Evolutionary conservation across 2,888 invertebrate genomes (phyloP).

Genomic region (Lasioglossum lativentre): DNA sequence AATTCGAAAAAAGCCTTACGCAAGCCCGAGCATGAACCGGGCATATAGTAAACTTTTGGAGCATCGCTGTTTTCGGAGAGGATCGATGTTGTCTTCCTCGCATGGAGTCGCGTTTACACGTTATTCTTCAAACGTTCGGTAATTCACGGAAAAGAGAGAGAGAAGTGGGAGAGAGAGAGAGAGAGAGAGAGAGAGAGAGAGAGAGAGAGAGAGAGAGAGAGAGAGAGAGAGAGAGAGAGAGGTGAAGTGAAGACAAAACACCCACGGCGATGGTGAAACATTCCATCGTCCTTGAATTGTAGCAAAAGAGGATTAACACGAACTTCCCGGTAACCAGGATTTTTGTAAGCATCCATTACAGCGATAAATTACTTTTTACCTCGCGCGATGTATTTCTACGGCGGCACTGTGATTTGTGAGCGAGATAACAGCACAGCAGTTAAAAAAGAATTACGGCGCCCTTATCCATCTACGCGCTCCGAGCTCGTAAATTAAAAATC

Average conservation of each 20-base stretch:
- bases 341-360: conserved; percentile 25
- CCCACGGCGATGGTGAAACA: background rate
- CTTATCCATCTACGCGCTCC: conserved; percentile 8
- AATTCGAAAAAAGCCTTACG: background rate
- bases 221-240: background rate
- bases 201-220: background rate
- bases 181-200: background rate
- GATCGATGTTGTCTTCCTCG: background rate
- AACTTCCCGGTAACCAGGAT: conserved; percentile 26
- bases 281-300: conserved; percentile 18
- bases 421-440: conserved; percentile 23
- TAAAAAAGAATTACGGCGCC: conserved; percentile 26
- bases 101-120: background rate
- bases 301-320: conserved; percentile 26
- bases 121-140: background rate
- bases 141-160: background rate
- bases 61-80: background rate
- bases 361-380: conserved; percentile 32
- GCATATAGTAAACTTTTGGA: background rate
- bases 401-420: conserved; percentile 18
- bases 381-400: conserved; percentile 22
- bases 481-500: conserved; percentile 29
- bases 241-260: background rate
- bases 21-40: background rate
- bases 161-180: background rate